A percentile compares a stretch with the other conserved stretches of the same genome.
Evolutionary conservation across 1,140 invertebrate species (phyloP).

Genomic region (Sipha flava): DNA sequence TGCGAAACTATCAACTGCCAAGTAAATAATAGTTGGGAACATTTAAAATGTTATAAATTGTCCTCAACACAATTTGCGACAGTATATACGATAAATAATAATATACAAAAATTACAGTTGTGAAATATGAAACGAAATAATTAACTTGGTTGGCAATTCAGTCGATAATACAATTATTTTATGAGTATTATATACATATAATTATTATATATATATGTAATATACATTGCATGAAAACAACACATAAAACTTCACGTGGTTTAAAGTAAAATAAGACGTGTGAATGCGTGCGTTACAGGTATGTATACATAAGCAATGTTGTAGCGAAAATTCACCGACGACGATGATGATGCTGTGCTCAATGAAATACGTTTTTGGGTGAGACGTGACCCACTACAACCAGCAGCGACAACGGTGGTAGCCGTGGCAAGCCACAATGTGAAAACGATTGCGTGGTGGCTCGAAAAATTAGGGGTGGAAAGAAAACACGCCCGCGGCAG

Average conservation of each 20-base stretch:
- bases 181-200: no score
- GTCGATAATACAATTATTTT: no score
- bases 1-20: neutral
- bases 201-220: no score
- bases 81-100: neutral
- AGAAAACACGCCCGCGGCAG: neutral
- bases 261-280: no score
- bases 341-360: no score
- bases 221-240: no score
- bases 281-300: no score
- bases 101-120: neutral
- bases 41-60: neutral
- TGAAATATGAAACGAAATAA: neutral
- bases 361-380: neutral
- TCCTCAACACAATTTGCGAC: neutral
- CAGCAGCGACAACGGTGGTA: neutral
- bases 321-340: no score
- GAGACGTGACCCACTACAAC: neutral
- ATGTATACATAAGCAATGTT: no score
- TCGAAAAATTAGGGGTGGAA: slow-evolving; percentile 4
- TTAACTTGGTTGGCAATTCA: neutral
- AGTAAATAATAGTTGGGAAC: neutral
- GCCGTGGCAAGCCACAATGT: neutral
- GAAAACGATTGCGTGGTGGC: neutral
- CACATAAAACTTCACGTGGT: no score